A percentile compares a stretch with the other conserved stretches of the same genome.
These are phyloP conservation scores for Calliphora vomitoria DNA, from an alignment of 2,888 invertebrate genomes.

Conservation along the genomic window DNA sequence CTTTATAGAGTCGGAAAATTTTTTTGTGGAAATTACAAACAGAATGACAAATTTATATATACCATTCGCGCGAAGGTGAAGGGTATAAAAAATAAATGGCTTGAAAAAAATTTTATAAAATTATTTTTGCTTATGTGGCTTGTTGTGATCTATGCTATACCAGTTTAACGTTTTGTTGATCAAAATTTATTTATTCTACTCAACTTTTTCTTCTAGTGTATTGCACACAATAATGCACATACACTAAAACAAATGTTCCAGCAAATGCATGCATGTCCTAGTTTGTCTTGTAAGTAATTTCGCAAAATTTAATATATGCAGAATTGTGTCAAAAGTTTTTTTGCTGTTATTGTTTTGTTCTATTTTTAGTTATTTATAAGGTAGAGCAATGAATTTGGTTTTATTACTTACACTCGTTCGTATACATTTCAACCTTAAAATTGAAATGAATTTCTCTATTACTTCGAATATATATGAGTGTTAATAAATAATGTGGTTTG, in stretches of 20 bases:
- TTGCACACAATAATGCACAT: neutral
- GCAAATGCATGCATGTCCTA: neutral
- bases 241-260: no score
- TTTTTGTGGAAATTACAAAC: no score
- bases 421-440: neutral
- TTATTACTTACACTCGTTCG: neutral
- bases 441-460: conserved; percentile 4
- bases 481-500: neutral
- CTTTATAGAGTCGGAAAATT: no score
- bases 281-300: neutral
- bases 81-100: no score
- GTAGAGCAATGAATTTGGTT: neutral
- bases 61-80: no score
- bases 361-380: conserved; percentile 30
- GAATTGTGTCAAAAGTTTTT: conserved; percentile 15
- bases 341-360: neutral
- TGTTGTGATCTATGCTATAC: no score
- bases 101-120: no score
- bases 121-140: no score
- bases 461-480: neutral
- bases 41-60: no score
- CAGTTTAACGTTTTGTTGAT: no score
- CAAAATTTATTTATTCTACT: no score
- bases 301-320: neutral
- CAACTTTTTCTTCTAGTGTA: neutral